Conservation (phyloP, 2,888 invertebrate species). For the Troides aeacus region DNA sequence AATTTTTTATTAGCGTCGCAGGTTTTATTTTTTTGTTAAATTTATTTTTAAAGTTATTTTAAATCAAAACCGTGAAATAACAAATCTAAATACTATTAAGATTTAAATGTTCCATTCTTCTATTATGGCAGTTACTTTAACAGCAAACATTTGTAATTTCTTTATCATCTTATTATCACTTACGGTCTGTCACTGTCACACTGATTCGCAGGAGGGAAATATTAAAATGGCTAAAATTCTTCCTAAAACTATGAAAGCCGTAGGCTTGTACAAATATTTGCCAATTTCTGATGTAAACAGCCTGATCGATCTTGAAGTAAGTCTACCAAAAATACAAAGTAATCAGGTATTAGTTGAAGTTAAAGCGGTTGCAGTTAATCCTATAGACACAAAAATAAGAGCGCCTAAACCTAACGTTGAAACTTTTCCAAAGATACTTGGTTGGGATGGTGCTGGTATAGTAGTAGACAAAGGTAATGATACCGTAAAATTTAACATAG, state of each 20-base stretch:
- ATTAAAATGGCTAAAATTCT: conserved; percentile 40
- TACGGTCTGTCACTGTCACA: conserved; percentile 1
- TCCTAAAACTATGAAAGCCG: conserved; percentile 67
- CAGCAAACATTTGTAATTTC: neutral
- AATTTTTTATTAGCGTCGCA: too few species aligned
- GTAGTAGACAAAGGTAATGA: conserved; percentile 57
- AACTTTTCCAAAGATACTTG: conserved; percentile 55
- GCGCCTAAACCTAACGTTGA: conserved; percentile 62
- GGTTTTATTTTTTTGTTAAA: too few species aligned
- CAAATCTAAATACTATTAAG: neutral
- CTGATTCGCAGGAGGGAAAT: conserved; percentile 3
- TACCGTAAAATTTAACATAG: conserved; percentile 52
- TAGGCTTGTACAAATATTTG: conserved; percentile 68
- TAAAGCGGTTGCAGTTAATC: conserved; percentile 65
- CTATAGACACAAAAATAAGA: conserved; percentile 64
- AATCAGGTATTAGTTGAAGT: conserved; percentile 66
- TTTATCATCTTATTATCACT: conserved; percentile 7
- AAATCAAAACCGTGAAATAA: neutral
- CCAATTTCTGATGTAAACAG: conserved; percentile 60
- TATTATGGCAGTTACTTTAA: neutral
- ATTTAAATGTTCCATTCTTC: neutral
- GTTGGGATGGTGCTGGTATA: conserved; percentile 68
- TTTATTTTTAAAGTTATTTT: neutral
- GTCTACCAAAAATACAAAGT: conserved; percentile 49
- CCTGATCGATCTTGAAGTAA: conserved; percentile 62